phyloP scores from a whole-genome alignment of 2,113 vertebrate species.

The Caloenas nicobarica region DNA sequence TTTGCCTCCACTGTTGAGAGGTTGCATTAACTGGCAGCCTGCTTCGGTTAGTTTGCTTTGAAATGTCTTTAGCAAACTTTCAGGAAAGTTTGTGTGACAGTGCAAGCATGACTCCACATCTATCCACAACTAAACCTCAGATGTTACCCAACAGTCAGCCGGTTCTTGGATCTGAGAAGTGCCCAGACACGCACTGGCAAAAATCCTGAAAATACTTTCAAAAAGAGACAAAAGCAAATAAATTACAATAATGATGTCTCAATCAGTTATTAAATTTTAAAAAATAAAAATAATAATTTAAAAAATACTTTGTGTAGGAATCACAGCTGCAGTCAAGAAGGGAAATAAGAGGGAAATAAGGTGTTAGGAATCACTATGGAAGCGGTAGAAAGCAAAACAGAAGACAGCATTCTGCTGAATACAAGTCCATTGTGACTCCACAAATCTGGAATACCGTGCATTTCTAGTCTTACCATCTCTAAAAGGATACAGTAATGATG shows the following conservation, averaged over 20 bases:
- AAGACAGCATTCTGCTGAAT: background rate
- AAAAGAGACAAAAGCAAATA: background rate
- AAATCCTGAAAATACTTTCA: background rate
- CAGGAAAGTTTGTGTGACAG: background rate
- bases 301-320: background rate
- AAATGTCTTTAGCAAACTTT: background rate
- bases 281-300: accelerated
- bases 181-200: background rate
- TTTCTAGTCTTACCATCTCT: background rate
- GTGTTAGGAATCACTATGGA: background rate
- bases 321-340: background rate
- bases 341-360: background rate
- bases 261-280: background rate
- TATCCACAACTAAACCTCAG: background rate
- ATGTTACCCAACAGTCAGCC: background rate
- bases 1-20: background rate
- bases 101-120: background rate
- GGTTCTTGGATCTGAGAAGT: background rate
- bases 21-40: background rate
- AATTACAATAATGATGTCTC: background rate
- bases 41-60: background rate
- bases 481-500: background rate
- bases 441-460: background rate
- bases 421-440: background rate
- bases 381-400: background rate